phyloP scores from a whole-genome alignment of 2,113 vertebrate genomes.

The Protomyctophum bolini region DNA sequence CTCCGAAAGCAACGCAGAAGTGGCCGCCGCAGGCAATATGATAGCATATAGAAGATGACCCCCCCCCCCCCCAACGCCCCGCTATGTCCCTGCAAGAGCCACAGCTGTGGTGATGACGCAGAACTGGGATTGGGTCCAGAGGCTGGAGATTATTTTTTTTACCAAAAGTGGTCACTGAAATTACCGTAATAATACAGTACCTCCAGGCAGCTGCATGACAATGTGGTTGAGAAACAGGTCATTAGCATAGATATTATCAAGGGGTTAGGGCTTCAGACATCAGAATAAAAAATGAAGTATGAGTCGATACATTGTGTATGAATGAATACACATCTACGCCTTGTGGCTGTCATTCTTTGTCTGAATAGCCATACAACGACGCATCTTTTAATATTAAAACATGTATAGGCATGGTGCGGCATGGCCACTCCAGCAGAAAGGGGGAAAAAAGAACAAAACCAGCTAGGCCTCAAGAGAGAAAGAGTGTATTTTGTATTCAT shows the following conservation, averaged over 20 bases:
- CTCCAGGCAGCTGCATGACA: neutral
- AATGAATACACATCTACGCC: neutral
- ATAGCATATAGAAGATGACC: no score
- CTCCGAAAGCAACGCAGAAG: no score
- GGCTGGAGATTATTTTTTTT: neutral
- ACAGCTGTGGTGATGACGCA: constrained; percentile 39
- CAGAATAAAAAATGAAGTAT: neutral
- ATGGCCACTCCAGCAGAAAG: neutral
- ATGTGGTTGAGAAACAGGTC: neutral
- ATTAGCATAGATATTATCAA: neutral
- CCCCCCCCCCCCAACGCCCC: neutral
- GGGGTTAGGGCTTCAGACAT: neutral
- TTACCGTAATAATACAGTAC: constrained; percentile 11
- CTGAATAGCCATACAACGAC: neutral
- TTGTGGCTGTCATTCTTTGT: neutral
- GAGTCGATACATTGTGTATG: no score
- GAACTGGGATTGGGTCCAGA: neutral
- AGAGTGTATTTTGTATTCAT: constrained; percentile 5
- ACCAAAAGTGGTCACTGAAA: neutral
- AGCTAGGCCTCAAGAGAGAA: neutral
- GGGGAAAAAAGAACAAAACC: neutral
- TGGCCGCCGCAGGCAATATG: no score
- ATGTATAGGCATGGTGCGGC: no score
- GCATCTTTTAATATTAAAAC: neutral
- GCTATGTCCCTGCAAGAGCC: constrained; percentile 24